phyloP scores from a whole-genome alignment of 2,888 invertebrate genomes.

The Labia minor region DNA sequence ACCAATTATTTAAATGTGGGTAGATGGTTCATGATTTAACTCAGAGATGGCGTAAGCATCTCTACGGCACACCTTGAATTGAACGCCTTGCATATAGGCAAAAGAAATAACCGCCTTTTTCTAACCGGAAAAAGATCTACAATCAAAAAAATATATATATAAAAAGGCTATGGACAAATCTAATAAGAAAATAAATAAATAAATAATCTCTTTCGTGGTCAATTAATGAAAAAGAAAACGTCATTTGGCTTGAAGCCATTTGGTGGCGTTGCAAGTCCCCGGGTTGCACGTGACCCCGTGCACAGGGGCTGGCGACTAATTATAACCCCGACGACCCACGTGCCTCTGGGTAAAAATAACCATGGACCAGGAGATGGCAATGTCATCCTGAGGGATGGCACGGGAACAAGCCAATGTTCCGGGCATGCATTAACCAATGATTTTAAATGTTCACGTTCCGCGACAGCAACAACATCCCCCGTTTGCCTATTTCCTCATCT shows the following conservation, averaged over 20 bases:
- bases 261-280: not conserved
- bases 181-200: not conserved
- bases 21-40: too few species aligned
- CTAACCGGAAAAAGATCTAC: not conserved
- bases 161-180: not conserved
- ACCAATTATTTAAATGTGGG: too few species aligned
- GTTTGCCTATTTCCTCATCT: not conserved
- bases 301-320: conserved; percentile 8
- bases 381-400: not conserved
- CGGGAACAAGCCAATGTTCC: conserved; percentile 3
- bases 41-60: not conserved
- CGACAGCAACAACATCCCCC: not conserved
- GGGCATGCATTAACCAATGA: conserved; percentile 13
- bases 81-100: not conserved
- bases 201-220: not conserved
- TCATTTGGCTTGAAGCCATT: not conserved
- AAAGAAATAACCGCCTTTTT: too few species aligned
- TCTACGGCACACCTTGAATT: not conserved
- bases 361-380: not conserved
- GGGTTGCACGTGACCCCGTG: conserved; percentile 3
- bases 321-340: conserved; percentile 13
- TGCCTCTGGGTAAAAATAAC: not conserved
- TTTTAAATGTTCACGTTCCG: conserved; percentile 13
- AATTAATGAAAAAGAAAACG: conserved; percentile 13
- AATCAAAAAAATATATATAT: not conserved